These are phyloP conservation scores for Ictalurus furcatus DNA, from an alignment of 2,113 vertebrate genomes.

Conservation along the genomic window DNA sequence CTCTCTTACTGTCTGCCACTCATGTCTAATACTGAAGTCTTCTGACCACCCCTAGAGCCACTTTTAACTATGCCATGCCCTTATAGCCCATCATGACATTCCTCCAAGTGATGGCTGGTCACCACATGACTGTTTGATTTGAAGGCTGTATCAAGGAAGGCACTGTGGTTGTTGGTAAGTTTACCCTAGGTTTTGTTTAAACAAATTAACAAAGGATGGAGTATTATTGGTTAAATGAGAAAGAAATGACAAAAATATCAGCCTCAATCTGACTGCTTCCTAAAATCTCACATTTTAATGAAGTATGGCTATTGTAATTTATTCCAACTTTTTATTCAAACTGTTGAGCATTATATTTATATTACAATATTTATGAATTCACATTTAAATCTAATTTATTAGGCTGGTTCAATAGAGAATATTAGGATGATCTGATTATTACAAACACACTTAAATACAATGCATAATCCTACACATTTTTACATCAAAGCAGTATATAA, in stretches of 20 bases:
- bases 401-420: not conserved
- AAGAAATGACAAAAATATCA: not conserved
- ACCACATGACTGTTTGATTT: not conserved
- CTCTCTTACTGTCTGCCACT: not conserved
- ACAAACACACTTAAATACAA: not conserved
- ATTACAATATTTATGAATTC: too few species aligned
- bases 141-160: not conserved
- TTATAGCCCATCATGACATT: too few species aligned
- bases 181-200: too few species aligned
- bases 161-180: not conserved
- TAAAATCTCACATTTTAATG: not conserved
- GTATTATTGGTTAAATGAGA: not conserved
- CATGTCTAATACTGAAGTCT: not conserved
- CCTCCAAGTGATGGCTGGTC: conserved; percentile 30
- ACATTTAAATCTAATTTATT: not conserved
- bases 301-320: too few species aligned
- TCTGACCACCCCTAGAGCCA: not conserved
- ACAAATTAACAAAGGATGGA: not conserved
- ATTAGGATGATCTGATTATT: not conserved
- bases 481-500: not conserved
- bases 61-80: too few species aligned
- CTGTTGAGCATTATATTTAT: too few species aligned
- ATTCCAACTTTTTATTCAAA: too few species aligned
- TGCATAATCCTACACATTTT: not conserved
- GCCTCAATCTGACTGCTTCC: not conserved